These are phyloP conservation scores for Habrosyne pyritoides DNA, from an alignment of 2,888 invertebrate genomes.

Conservation along the genomic window DNA sequence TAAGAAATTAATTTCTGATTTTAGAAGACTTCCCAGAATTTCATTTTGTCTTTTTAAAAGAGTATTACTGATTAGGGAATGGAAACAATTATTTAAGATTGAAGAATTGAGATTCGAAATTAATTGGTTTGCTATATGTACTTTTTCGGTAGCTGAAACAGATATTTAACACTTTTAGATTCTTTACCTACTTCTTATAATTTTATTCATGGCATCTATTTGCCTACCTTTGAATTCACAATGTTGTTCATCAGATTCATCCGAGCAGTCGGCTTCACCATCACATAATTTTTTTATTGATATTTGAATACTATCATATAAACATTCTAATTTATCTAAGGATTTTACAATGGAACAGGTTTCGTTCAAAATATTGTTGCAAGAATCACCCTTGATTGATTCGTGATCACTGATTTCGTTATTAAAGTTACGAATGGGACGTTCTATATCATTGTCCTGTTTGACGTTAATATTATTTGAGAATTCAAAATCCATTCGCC, in stretches of 20 bases:
- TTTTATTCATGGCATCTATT: background rate
- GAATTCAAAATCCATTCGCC: slow-evolving; percentile 23
- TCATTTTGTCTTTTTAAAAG: slow-evolving; percentile 42
- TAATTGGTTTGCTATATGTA: slow-evolving; percentile 40
- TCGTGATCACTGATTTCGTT: background rate
- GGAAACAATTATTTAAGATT: slow-evolving; percentile 45
- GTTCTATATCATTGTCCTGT: background rate
- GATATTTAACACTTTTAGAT: slow-evolving; percentile 8
- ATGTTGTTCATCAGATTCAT: slow-evolving; percentile 58
- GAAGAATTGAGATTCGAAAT: slow-evolving; percentile 43
- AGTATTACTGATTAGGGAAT: slow-evolving; percentile 23
- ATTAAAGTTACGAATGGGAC: background rate
- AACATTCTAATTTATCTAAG: slow-evolving; percentile 53
- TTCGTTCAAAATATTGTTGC: slow-evolving; percentile 33
- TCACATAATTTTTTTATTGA: slow-evolving; percentile 58
- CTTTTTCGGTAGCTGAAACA: slow-evolving; percentile 49
- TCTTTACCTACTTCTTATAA: slow-evolving; percentile 2
- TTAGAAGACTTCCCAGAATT: slow-evolving; percentile 42
- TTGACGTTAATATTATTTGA: slow-evolving; percentile 17
- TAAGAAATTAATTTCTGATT: slow-evolving; percentile 48
- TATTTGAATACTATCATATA: slow-evolving; percentile 36
- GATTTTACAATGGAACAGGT: slow-evolving; percentile 48
- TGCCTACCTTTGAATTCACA: slow-evolving; percentile 54
- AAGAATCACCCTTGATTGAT: slow-evolving; percentile 21
- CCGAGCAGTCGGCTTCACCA: slow-evolving; percentile 52